Evolutionary conservation across 2,113 vertebrate species (phyloP).

Genomic region (Falco punctatus): DNA sequence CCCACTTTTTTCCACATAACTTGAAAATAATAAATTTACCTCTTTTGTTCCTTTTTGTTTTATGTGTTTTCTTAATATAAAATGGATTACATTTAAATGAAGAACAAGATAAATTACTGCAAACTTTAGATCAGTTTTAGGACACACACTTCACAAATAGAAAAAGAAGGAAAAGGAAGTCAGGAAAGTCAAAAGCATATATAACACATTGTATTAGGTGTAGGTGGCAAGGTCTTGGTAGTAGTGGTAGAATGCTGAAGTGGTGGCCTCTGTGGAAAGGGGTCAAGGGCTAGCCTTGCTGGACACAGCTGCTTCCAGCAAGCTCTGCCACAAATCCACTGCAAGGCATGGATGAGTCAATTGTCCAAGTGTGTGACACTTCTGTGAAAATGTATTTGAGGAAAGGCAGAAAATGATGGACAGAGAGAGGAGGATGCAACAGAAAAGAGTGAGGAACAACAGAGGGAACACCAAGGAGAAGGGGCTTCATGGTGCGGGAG

Average conservation of each 20-base stretch:
- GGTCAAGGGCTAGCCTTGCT: background rate
- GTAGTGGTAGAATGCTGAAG: background rate
- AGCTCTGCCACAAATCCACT: background rate
- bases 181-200: background rate
- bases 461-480: background rate
- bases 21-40: background rate
- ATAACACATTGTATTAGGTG: too few species aligned
- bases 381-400: background rate
- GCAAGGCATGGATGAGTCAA: background rate
- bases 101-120: background rate
- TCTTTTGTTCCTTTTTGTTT: background rate
- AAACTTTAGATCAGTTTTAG: background rate
- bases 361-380: background rate
- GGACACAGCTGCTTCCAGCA: background rate
- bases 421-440: background rate
- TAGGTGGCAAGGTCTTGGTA: background rate
- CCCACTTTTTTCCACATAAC: background rate
- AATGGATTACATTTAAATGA: background rate
- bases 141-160: background rate
- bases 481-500: accelerated
- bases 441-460: background rate
- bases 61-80: background rate
- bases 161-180: background rate
- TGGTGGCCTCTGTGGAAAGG: background rate
- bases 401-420: background rate